A percentile compares a stretch with the other conserved stretches of the same genome.
These are phyloP conservation scores for Sinocyclocheilus rhinocerous DNA, from an alignment of 2,113 vertebrate genomes.

Conservation along the genomic window DNA sequence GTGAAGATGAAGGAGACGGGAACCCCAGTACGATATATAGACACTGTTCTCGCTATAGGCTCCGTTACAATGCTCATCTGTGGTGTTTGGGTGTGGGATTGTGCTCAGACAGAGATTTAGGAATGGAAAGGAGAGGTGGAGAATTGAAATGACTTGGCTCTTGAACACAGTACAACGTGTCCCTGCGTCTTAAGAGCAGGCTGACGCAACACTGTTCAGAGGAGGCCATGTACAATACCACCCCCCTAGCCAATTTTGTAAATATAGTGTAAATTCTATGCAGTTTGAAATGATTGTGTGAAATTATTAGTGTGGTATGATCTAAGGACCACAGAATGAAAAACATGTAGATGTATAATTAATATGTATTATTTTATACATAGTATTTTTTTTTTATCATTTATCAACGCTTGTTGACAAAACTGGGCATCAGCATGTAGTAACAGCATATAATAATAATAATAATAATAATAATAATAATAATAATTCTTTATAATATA, in stretches of 20 bases:
- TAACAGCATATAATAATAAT: background rate
- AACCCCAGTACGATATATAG: background rate
- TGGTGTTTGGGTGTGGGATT: background rate
- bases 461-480: background rate
- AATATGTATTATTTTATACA: background rate
- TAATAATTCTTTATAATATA: too few relatives aligned
- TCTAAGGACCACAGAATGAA: background rate
- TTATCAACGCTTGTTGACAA: background rate
- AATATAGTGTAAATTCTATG: background rate
- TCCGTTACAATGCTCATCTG: background rate
- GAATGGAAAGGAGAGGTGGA: background rate
- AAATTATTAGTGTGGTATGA: background rate
- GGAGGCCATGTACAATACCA: too few relatives aligned
- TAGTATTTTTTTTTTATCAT: too few relatives aligned
- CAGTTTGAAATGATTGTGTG: background rate
- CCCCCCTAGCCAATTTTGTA: too few relatives aligned
- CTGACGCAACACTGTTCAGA: background rate
- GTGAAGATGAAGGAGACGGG: slow-evolving; percentile 4
- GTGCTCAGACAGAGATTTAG: slow-evolving; percentile 17
- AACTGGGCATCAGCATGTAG: background rate
- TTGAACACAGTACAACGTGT: slow-evolving; percentile 9
- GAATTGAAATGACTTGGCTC: slow-evolving; percentile 25
- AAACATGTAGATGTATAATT: background rate
- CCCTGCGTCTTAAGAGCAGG: background rate
- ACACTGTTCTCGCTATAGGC: background rate